Evolutionary conservation across 2,113 vertebrate genomes (phyloP).

Genomic region (Excalfactoria chinensis): DNA sequence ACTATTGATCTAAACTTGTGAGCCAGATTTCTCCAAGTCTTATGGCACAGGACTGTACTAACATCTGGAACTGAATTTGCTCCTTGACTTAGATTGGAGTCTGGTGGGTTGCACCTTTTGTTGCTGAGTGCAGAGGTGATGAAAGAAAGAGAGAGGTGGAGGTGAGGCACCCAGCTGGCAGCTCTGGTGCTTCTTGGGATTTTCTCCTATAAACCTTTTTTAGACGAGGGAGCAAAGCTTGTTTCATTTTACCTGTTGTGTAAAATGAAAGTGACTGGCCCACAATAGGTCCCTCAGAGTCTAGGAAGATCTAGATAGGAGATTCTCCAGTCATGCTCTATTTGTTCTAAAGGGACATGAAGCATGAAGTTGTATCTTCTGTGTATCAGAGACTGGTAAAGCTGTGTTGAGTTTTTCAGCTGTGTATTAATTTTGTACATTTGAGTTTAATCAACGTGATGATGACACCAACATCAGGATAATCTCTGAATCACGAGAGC

Average conservation of each 20-base stretch:
- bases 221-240: not conserved
- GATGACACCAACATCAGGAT: not conserved
- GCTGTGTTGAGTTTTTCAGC: not conserved
- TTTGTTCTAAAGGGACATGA: not conserved
- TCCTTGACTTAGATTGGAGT: not conserved
- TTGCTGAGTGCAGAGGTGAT: not conserved
- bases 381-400: rapidly evolving
- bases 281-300: rapidly evolving
- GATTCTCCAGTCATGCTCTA: not conserved
- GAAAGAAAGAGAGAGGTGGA: not conserved
- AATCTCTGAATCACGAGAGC: not conserved
- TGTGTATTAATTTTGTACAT: not conserved
- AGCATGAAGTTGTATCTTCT: not conserved
- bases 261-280: not conserved
- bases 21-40: too few relatives aligned
- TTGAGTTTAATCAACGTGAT: not conserved
- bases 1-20: not conserved
- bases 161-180: not conserved
- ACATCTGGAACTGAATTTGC: not conserved
- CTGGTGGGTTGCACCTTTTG: not conserved
- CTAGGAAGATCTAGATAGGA: not conserved
- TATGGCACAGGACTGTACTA: too few relatives aligned
- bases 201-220: not conserved
- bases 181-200: not conserved
- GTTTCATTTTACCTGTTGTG: not conserved